These are phyloP conservation scores for Ichneumoninae sp. DNA, from an alignment of 2,888 invertebrate species.

Conservation along the genomic window DNA sequence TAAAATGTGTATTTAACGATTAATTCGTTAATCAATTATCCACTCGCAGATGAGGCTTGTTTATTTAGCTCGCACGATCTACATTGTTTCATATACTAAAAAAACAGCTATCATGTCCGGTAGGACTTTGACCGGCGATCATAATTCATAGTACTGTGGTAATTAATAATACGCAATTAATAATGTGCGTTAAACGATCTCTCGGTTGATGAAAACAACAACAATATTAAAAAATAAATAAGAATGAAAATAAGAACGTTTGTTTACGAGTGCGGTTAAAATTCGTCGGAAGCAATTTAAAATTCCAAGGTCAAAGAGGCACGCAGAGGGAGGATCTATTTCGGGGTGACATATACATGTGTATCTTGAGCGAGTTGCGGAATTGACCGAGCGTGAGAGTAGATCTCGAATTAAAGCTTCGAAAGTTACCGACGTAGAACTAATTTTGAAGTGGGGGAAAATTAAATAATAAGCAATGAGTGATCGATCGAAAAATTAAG, in stretches of 20 bases:
- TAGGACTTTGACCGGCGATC: not conserved
- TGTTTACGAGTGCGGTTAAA: slow-evolving; percentile 39
- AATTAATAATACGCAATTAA: slow-evolving; percentile 1
- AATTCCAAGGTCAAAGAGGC: slow-evolving; percentile 29
- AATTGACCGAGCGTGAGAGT: slow-evolving; percentile 25
- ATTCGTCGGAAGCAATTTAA: slow-evolving; percentile 41
- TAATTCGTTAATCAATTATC: slow-evolving; percentile 43
- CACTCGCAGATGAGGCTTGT: not conserved
- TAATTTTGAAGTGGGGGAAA: not conserved
- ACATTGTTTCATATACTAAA: not conserved
- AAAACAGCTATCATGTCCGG: not conserved
- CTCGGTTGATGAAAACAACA: not conserved
- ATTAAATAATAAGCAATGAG: not conserved
- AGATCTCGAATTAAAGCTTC: slow-evolving; percentile 1
- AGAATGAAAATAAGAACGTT: slow-evolving; percentile 19
- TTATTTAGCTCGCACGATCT: not conserved
- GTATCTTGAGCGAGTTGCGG: slow-evolving; percentile 9
- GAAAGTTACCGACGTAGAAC: slow-evolving; percentile 1
- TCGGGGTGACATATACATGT: slow-evolving; percentile 35
- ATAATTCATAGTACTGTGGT: not conserved
- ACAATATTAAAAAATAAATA: not conserved
- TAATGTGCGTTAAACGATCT: not conserved
- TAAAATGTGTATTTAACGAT: slow-evolving; percentile 49
- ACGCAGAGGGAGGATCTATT: slow-evolving; percentile 49
- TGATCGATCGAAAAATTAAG: not conserved